These are phyloP conservation scores for Cartodere bifasciata DNA, from an alignment of 2,888 invertebrate species.

Conservation along the genomic window DNA sequence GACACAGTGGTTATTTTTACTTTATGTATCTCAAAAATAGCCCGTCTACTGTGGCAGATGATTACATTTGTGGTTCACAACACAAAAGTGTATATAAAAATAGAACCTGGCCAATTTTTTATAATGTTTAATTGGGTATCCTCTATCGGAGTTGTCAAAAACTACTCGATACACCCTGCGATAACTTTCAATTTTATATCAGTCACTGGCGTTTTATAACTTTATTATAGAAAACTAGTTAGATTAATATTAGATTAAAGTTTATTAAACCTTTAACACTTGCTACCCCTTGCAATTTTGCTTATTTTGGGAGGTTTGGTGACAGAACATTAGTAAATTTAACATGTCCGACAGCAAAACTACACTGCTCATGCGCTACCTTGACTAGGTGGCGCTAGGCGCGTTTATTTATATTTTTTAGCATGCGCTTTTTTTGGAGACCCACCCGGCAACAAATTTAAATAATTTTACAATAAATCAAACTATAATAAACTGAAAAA, in stretches of 20 bases:
- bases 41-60: constrained; percentile 30
- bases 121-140: constrained; percentile 25
- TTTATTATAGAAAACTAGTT: too few relatives aligned
- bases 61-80: constrained; percentile 33
- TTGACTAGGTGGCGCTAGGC: too few relatives aligned
- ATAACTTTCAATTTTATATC: constrained; percentile 11
- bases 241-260: too few relatives aligned
- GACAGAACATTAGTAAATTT: constrained; percentile 30
- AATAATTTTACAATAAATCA: too few relatives aligned
- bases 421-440: too few relatives aligned
- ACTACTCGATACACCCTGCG: constrained; percentile 35
- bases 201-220: constrained; percentile 10
- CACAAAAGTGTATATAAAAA: constrained; percentile 35
- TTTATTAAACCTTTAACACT: constrained; percentile 20
- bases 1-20: constrained; percentile 34
- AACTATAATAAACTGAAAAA: too few relatives aligned
- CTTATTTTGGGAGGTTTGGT: constrained; percentile 21
- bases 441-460: too few relatives aligned
- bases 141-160: constrained; percentile 34
- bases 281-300: constrained; percentile 19
- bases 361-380: too few relatives aligned
- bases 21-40: constrained; percentile 33
- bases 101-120: constrained; percentile 33
- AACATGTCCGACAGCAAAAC: constrained; percentile 34
- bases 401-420: too few relatives aligned